phyloP scores from a whole-genome alignment of 2,888 invertebrate genomes.

The Callosobruchus maculatus region DNA sequence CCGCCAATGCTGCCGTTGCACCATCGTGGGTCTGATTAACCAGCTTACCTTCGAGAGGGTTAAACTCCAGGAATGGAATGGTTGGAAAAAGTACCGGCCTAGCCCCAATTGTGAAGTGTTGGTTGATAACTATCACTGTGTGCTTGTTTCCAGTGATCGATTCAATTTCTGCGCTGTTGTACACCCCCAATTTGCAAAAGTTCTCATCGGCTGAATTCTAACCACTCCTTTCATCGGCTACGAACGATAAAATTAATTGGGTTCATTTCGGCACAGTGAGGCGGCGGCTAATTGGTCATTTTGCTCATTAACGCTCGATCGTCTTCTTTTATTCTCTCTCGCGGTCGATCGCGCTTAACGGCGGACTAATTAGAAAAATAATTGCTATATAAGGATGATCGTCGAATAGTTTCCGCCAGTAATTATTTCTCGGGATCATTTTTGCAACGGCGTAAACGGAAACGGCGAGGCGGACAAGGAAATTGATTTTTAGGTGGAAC shows the following conservation, averaged over 20 bases:
- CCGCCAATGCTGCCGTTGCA: no score
- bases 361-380: background rate
- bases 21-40: no score
- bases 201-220: background rate
- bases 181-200: background rate
- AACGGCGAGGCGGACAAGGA: background rate
- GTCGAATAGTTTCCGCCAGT: background rate
- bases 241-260: background rate
- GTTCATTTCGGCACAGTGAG: background rate
- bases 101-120: no score
- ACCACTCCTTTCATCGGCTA: background rate
- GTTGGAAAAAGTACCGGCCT: no score
- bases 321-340: background rate
- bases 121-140: no score
- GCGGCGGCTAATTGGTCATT: background rate
- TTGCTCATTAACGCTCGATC: background rate
- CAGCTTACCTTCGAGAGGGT: no score
- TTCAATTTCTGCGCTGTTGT: no score
- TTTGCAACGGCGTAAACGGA: background rate
- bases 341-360: background rate
- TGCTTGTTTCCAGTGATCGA: no score
- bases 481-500: background rate
- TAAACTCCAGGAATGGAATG: no score
- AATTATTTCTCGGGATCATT: background rate
- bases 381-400: background rate